Conservation (phyloP, 2,113 vertebrate species). For the Actenoides hombroni region DNA sequence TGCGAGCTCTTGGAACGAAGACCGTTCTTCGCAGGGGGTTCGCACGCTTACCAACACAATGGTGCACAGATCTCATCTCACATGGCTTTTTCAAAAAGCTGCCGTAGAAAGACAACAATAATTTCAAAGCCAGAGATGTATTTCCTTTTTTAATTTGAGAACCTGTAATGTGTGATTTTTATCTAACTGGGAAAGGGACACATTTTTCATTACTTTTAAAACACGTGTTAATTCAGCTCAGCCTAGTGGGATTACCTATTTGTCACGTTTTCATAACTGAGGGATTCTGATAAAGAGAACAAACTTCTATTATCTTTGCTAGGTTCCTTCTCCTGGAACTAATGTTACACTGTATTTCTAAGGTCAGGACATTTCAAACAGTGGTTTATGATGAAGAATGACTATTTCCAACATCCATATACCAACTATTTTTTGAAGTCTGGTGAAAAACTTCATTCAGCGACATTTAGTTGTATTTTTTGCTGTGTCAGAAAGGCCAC, state of each 20-base stretch:
- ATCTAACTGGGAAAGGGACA: not conserved
- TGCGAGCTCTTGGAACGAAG: not conserved
- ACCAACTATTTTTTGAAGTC: not conserved
- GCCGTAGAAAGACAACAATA: not conserved
- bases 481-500: not conserved
- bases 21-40: not conserved
- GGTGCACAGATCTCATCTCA: slow-evolving; percentile 10
- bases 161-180: not conserved
- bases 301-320: not conserved
- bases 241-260: not conserved
- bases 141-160: not conserved
- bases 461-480: not conserved
- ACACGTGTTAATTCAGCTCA: not conserved
- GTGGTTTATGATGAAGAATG: not conserved
- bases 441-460: not conserved
- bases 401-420: not conserved
- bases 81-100: slow-evolving; percentile 33
- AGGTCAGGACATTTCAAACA: not conserved
- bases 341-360: not conserved
- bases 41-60: not conserved
- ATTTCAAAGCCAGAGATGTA: slow-evolving; percentile 12
- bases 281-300: not conserved
- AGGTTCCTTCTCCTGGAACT: not conserved
- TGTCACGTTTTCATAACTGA: not conserved
- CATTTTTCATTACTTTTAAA: not conserved